These are phyloP conservation scores for Spicauda simplicius DNA, from an alignment of 2,888 invertebrate species.

Conservation along the genomic window DNA sequence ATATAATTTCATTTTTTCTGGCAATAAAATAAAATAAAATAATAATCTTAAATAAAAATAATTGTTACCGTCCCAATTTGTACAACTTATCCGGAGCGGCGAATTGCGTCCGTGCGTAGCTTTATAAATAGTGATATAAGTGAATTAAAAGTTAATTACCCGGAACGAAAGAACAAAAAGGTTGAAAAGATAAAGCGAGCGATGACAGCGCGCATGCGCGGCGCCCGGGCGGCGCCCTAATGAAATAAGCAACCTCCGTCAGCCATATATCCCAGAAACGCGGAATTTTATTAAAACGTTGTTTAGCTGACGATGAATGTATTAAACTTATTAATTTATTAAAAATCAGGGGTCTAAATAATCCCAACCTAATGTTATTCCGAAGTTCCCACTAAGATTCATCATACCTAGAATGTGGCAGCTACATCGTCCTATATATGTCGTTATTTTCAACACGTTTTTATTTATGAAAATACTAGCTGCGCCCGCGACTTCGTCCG, in stretches of 20 bases:
- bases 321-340: background rate
- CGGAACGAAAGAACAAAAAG: conserved; percentile 31
- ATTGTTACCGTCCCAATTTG: background rate
- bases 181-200: conserved; percentile 7
- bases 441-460: no score
- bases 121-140: conserved; percentile 27
- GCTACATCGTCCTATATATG: no score
- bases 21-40: background rate
- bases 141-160: conserved; percentile 40
- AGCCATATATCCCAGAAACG: background rate
- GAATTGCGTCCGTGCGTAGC: conserved; percentile 10
- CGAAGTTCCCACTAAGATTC: no score
- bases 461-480: no score
- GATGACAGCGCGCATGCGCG: background rate
- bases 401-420: no score
- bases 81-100: background rate
- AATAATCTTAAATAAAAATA: background rate
- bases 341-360: background rate
- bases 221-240: conserved; percentile 6
- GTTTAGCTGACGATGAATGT: background rate
- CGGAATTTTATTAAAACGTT: background rate
- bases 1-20: no score
- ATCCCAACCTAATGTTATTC: no score
- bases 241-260: background rate
- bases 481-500: no score